Conservation (phyloP, 2,888 invertebrate genomes). For the Cataglyphis altisquamis region DNA sequence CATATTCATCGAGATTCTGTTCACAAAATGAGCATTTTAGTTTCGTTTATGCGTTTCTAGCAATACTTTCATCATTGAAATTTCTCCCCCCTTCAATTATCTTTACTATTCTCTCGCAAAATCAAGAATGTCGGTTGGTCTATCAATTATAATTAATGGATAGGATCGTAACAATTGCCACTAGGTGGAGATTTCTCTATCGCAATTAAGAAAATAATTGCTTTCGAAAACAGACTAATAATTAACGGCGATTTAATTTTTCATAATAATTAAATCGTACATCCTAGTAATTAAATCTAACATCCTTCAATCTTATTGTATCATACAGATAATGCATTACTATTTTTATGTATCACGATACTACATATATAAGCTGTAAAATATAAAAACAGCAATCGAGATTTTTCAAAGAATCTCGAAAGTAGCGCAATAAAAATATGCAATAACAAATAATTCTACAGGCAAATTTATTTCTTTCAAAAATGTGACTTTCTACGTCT, state of each 20-base stretch:
- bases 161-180: neutral
- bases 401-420: neutral
- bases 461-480: neutral
- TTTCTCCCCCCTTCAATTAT: neutral
- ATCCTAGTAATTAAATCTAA: neutral
- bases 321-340: neutral
- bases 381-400: neutral
- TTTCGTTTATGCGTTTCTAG: conserved; percentile 7
- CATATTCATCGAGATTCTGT: conserved; percentile 18
- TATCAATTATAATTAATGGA: conserved; percentile 2
- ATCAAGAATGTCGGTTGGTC: neutral
- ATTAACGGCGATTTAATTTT: neutral
- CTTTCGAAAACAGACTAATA: neutral
- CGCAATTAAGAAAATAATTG: neutral
- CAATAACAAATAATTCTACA: conserved; percentile 1
- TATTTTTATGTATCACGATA: neutral
- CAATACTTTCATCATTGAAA: conserved; percentile 36
- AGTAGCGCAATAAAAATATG: neutral
- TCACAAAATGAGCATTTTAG: conserved; percentile 14
- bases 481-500: conserved; percentile 5
- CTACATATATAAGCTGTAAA: neutral
- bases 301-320: neutral
- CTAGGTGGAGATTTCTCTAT: neutral
- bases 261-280: neutral
- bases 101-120: neutral